Evolutionary conservation across 2,797 vertebrate species (phyloP), one percentile per base, ranked within the genome.

Genomic region (Hydrophis major): DNA sequence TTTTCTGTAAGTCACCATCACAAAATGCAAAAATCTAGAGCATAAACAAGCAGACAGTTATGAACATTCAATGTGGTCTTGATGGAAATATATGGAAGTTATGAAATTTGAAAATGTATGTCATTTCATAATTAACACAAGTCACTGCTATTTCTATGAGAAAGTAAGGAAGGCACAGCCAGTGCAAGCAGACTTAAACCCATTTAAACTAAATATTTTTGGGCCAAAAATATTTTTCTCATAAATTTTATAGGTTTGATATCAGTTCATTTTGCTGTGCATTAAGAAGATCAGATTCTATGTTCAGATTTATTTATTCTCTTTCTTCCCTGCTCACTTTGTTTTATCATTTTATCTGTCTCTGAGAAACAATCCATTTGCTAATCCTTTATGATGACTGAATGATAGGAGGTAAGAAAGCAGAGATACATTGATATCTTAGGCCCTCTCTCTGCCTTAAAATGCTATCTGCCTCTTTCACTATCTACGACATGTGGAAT

Each of bases 141-240:
- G 94, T 97, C 96, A 97, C 96, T 96, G 96, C 94, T 94, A 98
- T 97, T 98, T 97, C 97, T 98, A 95, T 96, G 97, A 97, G 97
- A 96, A 97, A 97, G 95, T 98, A 98, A 98, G 97, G 96, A 97
- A 98, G 97, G 97, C 97, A 98, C 97, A 96, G 94, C 97, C 97
- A 98, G 96, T 97, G 96, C 97, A 98, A 98, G 97, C 96, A 92
- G 96, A 97, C 95, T 94, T 95, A 97, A 97, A 96, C 96, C 96
- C 96, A 93, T 96, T 97, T 96, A 96, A 94, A 97, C 97, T 96
- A 98, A 53, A 53, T 53, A 53, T 53, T 53, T 53, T 95, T 97
- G 96, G 97, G 97, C 96, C 96, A 90, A 97, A 97, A 55, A 95
- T 55, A 55, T 55, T 55, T 50, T 55, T 55, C 53, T 55, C 20